Conservation (phyloP, 1,140 invertebrate genomes). For the Neodiprion lecontei region DNA sequence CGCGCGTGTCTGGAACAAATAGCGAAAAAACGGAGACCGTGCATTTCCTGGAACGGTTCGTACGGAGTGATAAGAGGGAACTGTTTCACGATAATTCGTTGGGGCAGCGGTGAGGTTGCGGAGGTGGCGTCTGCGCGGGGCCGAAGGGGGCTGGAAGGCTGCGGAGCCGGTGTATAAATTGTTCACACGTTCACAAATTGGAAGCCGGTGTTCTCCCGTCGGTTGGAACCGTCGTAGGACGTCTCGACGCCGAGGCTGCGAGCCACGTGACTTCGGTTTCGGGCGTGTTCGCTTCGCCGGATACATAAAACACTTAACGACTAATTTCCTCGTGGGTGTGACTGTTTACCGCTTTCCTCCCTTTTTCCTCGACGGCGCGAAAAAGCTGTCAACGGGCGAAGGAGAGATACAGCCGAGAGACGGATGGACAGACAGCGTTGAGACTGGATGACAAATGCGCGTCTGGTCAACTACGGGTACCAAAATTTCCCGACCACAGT, state of each 20-base stretch:
- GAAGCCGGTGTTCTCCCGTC: constrained; percentile 5
- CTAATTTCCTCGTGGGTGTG: constrained; percentile 42
- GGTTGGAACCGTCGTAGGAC: constrained; percentile 29
- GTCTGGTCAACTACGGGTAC: not conserved
- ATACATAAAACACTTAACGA: constrained; percentile 51
- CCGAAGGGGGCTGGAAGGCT: too few species aligned
- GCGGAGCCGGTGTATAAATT: not conserved
- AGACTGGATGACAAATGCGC: not conserved
- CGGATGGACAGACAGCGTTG: not conserved
- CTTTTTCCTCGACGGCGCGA: not conserved
- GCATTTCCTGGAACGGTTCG: too few species aligned
- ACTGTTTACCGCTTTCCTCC: constrained; percentile 23
- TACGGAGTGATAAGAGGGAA: not conserved
- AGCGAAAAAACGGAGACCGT: too few species aligned
- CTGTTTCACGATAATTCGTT: not conserved
- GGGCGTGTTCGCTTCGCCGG: constrained; percentile 33
- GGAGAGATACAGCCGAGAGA: too few species aligned
- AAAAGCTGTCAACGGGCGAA: not conserved
- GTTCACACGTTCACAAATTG: constrained; percentile 16
- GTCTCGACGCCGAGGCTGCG: constrained; percentile 15
- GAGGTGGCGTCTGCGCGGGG: too few species aligned
- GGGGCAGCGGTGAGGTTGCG: not conserved
- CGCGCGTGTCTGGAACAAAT: too few species aligned
- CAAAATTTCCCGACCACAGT: too few species aligned
- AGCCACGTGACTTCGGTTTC: constrained; percentile 21